These are phyloP conservation scores for Mico argentatus DNA, from an alignment of 2,797 vertebrate genomes.

Conservation along the genomic window DNA sequence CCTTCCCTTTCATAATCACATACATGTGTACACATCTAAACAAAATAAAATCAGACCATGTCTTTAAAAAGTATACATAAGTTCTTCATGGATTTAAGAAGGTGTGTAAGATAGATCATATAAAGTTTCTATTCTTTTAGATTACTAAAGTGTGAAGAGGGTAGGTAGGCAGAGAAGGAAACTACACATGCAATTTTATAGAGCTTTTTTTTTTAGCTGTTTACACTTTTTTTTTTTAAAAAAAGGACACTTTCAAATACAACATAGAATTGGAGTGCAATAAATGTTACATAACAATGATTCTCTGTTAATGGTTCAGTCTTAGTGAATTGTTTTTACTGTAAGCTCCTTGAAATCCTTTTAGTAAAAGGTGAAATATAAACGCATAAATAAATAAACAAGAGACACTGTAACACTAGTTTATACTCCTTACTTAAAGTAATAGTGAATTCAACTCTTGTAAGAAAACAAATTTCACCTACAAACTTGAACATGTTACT, in stretches of 20 bases:
- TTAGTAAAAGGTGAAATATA: conserved; percentile 23
- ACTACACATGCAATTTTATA: not conserved
- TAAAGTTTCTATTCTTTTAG: not conserved
- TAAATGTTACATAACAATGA: not conserved
- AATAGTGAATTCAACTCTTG: not conserved
- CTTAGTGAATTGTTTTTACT: conserved; percentile 2
- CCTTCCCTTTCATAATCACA: not conserved
- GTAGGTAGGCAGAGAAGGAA: not conserved
- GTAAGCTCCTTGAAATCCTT: not conserved
- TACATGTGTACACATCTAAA: not conserved
- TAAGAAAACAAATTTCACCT: conserved; percentile 12
- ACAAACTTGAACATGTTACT: not conserved
- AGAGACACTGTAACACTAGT: not conserved
- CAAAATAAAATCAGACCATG: not conserved
- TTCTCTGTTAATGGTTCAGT: not conserved
- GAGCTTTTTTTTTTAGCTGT: not conserved
- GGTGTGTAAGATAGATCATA: not conserved
- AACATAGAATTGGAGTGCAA: not conserved
- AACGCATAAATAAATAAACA: conserved; percentile 6
- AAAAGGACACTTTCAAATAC: not conserved
- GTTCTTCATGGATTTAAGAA: not conserved
- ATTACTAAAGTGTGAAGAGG: not conserved
- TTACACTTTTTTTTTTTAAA: not conserved
- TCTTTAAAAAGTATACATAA: not conserved
- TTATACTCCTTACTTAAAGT: not conserved